A percentile compares a stretch with the other conserved stretches of the same genome.
These are phyloP conservation scores for Sericinus montela DNA, from an alignment of 2,888 invertebrate species.

Conservation along the genomic window DNA sequence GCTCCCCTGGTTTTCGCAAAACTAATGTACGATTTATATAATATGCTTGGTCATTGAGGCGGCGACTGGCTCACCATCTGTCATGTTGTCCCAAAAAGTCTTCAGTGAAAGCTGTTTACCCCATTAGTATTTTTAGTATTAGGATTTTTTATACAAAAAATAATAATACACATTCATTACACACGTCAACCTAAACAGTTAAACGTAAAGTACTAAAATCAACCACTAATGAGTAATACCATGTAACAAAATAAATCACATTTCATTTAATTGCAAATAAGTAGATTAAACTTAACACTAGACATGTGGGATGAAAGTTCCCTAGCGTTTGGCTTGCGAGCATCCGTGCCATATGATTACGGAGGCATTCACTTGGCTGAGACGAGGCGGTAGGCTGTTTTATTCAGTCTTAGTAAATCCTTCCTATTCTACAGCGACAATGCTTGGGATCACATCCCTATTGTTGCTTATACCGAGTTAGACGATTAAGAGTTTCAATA, in stretches of 20 bases:
- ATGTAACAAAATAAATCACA: conserved; percentile 16
- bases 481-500: conserved; percentile 65
- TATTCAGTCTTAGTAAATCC: conserved; percentile 64
- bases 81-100: too few species aligned
- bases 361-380: conserved; percentile 54
- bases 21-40: too few species aligned
- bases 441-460: conserved; percentile 53
- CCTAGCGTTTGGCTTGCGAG: conserved; percentile 38
- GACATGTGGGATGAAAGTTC: conserved; percentile 30
- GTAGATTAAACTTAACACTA: conserved; percentile 19
- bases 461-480: conserved; percentile 62
- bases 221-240: too few species aligned
- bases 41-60: too few species aligned
- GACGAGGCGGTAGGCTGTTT: conserved; percentile 57
- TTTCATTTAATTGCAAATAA: conserved; percentile 30
- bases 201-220: too few species aligned
- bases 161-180: too few species aligned
- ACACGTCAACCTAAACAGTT: too few species aligned
- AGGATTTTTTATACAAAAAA: too few species aligned
- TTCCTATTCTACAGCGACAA: conserved; percentile 64
- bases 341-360: conserved; percentile 52
- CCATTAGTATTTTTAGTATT: too few species aligned
- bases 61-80: too few species aligned
- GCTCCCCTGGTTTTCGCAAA: too few species aligned
- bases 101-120: too few species aligned